phyloP scores from a whole-genome alignment of 2,888 invertebrate species.

The Amblyjoppa fuscipennis region DNA sequence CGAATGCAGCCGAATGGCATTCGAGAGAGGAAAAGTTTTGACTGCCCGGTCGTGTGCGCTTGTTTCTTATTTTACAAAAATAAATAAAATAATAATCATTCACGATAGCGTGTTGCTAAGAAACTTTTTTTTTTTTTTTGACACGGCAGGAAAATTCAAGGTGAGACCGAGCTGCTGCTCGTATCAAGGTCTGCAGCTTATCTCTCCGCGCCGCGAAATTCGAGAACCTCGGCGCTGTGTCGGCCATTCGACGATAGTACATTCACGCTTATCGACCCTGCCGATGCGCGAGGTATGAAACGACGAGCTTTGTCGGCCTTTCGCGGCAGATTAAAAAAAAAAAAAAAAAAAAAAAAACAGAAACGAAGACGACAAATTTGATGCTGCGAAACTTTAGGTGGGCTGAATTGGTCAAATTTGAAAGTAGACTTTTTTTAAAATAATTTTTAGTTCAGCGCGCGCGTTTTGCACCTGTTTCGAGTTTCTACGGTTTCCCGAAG shows the following conservation, averaged over 20 bases:
- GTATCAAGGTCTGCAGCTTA: conserved; percentile 37
- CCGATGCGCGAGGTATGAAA: background rate
- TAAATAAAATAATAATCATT: background rate
- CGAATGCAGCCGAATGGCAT: conserved; percentile 14
- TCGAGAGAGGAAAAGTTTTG: conserved; percentile 28
- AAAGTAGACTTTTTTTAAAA: too few species aligned
- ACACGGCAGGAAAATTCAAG: conserved; percentile 43
- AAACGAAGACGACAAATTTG: conserved; percentile 11
- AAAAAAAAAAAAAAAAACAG: background rate
- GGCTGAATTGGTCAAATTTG: too few species aligned
- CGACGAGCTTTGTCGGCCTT: background rate
- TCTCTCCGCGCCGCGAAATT: conserved; percentile 53
- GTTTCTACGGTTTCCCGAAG: too few species aligned
- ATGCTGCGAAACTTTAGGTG: background rate
- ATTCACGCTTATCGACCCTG: conserved; percentile 46
- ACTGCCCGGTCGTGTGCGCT: background rate
- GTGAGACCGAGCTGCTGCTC: conserved; percentile 58
- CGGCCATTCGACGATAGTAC: conserved; percentile 29
- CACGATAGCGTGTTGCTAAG: conserved; percentile 11
- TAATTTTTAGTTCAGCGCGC: too few species aligned
- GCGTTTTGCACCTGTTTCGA: too few species aligned
- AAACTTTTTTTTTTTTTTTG: conserved; percentile 37
- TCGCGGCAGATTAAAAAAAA: background rate
- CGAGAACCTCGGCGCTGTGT: conserved; percentile 55
- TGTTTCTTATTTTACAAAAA: background rate